These are phyloP conservation scores for Circaetus cinerascens DNA, from an alignment of 2,113 vertebrate species.

Conservation along the genomic window DNA sequence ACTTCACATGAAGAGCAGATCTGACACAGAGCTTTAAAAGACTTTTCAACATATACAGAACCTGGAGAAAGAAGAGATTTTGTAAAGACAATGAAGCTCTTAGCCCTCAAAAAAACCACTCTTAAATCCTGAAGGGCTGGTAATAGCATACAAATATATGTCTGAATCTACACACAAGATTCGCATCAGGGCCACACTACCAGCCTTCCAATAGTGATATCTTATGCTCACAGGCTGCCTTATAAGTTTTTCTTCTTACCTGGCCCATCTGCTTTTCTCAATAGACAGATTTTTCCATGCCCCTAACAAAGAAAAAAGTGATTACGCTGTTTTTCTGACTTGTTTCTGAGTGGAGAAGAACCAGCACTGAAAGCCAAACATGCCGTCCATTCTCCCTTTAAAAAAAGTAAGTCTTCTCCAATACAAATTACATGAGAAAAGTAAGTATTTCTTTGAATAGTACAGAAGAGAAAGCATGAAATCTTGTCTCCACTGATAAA, in stretches of 20 bases:
- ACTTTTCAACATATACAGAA: background rate
- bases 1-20: background rate
- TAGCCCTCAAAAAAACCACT: background rate
- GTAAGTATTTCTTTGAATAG: background rate
- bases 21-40: background rate
- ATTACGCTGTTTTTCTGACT: background rate
- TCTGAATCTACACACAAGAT: background rate
- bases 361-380: background rate
- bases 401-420: background rate
- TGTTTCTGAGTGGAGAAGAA: background rate
- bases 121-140: background rate
- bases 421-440: background rate
- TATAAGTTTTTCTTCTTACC: background rate
- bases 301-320: background rate
- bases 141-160: background rate
- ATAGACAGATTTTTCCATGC: background rate
- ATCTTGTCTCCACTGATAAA: background rate
- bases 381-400: fast-evolving
- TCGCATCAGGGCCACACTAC: fast-evolving
- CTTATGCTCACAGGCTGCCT: background rate
- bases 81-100: background rate
- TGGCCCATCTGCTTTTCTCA: background rate
- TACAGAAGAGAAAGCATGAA: background rate
- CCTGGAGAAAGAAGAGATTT: background rate
- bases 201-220: background rate